Conservation (phyloP, 2,797 vertebrate species). For the Stomatorhinus walkeri region DNA sequence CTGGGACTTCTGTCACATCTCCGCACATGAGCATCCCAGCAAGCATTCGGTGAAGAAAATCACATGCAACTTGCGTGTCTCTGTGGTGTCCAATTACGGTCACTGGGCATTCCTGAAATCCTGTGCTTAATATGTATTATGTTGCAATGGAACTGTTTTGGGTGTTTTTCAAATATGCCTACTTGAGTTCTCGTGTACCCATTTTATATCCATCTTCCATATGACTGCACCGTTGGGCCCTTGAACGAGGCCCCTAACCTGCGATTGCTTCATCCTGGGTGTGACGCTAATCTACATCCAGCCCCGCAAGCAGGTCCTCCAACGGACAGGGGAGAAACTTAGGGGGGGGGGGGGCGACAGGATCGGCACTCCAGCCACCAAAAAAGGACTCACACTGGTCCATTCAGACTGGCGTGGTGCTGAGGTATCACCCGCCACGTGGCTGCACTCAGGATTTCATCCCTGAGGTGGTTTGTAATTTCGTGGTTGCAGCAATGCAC, state of each 20-base stretch:
- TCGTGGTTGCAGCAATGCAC: neutral
- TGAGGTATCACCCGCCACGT: neutral
- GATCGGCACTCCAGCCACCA: neutral
- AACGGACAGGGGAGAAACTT: neutral
- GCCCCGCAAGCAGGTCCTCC: neutral
- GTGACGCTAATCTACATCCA: neutral
- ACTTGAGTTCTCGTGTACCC: neutral
- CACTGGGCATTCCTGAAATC: neutral
- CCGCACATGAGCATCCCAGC: neutral
- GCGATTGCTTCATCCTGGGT: neutral
- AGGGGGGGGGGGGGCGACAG: neutral
- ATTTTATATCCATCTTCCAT: neutral
- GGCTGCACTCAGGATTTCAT: neutral
- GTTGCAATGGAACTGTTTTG: neutral
- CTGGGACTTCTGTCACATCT: neutral
- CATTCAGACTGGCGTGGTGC: neutral
- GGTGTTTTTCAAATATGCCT: neutral
- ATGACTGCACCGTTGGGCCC: neutral
- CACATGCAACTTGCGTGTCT: neutral
- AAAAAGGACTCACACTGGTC: neutral
- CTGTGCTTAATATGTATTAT: neutral
- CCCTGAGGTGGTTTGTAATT: neutral
- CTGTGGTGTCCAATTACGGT: neutral
- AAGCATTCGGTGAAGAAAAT: neutral
- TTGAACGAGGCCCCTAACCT: neutral